Base-by-base conservation (phyloP, 2,888 invertebrate species). In the Neoitamus cyanurus region DNA sequence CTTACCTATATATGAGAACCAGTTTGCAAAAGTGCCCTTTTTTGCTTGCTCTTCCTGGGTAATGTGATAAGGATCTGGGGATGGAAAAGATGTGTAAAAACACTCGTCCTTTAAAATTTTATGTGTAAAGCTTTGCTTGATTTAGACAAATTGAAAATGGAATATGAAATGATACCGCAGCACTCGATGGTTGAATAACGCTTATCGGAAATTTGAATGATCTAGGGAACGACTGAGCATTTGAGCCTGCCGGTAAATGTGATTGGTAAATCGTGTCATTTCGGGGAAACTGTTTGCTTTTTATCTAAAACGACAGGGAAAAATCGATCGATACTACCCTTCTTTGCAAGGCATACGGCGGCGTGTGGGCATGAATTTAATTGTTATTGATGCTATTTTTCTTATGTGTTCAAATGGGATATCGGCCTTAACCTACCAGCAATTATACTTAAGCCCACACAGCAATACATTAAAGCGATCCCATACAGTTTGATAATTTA, bases 111-210 rank as follows among this genome's bases (percentile, higher is more conserved):
- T 84, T 84, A 87, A 87, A 86, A 77, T 87, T 87, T 87, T 86
- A 87, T 87, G 86, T 87, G 86, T 86, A 84, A 86, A 87, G 87
- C 87, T 86, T 87, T 86, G 86, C 80, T 87, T 87, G 87, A 87
- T 87, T 87, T 87, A 87, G 87, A 87, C 85, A 87, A 87, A 87
- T 87, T 87, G 87, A 87, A 87, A 87, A 86, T 84, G 75, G 84
- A 85, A 86, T 85, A 86, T 85, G 86, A 87, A 86, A 86, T 86
- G 87, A 86, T 83, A 83, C 37, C 42, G 42, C 70, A 46, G 30
- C 68, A 37, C 30, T 82, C 69, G 68, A 37, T 48, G 82, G 82
- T 28, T 82, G 82, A 82, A 69, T 36, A 68, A 69, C 82, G 69
- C 30, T 69, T 69, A 68, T 69, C 69, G 82, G 13, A 69, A 69